Evolutionary conservation across 2,888 invertebrate species (phyloP), one percentile per base, ranked within the genome.

Genomic region (Drosophila pseudotakahashii): DNA sequence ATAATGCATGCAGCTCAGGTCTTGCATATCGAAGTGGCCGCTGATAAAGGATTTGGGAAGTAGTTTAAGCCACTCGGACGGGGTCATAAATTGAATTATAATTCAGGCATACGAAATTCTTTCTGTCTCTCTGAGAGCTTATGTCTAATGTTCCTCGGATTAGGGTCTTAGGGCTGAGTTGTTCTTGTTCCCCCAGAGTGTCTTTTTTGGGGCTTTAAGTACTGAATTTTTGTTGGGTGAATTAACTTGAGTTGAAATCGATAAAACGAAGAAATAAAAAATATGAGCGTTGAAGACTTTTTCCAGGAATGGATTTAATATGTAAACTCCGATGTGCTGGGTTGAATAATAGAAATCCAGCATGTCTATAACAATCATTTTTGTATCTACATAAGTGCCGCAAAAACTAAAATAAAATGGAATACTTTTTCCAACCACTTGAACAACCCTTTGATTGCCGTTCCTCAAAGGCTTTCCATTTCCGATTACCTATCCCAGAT

Each of bases 1-100:
- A 84, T 84, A 61, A 81, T 74, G 69, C 58, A 78, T 77, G 59
- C 66, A 59, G 72, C 76, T 85, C 63, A 61, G 69, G 75, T 60
- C 37, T 63, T 72, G 23, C 51, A 58, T 52, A 37, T 51, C 51
- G 50, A 68, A 68, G 50, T 63, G 53, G 47, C 32, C 52, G 61
- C 70, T 70, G 79, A 77, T 69, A 64, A 69, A 70, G 82, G 77
- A 85, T 52, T 76, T 71, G 37, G 23, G 26, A 52, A 60, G 60
- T 63, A 48, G 71, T 71, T 76, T 60, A 62, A 62, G 60, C 47
- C 42, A 48, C 52, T 55, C 10, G 69, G 62, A 14, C 30, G 45
- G 45, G 51, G 51, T 57, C 76, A 62, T 73, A 69, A 84, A 84
- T 71, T 78, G 63, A 69, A 64, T 71, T 73, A 61, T 58, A 61